Conservation (phyloP, 1,140 invertebrate species). For the Lordiphosa stackelbergi region DNA sequence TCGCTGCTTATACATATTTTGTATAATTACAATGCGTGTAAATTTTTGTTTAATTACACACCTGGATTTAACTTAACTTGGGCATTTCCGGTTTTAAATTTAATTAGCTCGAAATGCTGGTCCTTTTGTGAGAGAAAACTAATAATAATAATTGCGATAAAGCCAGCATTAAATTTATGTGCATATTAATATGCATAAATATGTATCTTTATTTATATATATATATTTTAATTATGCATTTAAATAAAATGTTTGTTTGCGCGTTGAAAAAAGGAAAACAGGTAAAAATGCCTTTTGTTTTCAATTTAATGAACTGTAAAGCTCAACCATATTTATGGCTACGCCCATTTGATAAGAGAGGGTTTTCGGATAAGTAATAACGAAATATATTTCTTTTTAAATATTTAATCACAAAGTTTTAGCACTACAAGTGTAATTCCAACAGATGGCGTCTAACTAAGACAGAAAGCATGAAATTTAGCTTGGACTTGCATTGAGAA, state of each 20-base stretch:
- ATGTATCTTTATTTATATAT: not conserved
- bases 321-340: constrained; percentile 68
- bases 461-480: too few species aligned
- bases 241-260: constrained; percentile 59
- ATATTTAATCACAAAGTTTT: too few species aligned
- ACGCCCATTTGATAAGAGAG: constrained; percentile 51
- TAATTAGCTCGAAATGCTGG: constrained; percentile 56
- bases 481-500: too few species aligned
- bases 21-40: constrained; percentile 41
- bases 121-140: constrained; percentile 40
- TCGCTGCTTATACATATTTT: not conserved
- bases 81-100: constrained; percentile 57
- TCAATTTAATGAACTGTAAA: constrained; percentile 75
- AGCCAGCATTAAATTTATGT: constrained; percentile 62
- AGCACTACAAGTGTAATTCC: too few species aligned
- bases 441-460: too few species aligned
- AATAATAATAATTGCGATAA: constrained; percentile 74
- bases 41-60: constrained; percentile 46
- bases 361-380: constrained; percentile 6
- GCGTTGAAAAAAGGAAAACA: constrained; percentile 29
- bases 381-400: constrained; percentile 32
- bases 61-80: constrained; percentile 20
- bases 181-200: constrained; percentile 36
- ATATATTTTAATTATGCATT: constrained; percentile 66
- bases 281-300: constrained; percentile 69